Evolutionary conservation across 2,113 vertebrate genomes (phyloP), one percentile per base, ranked within the genome.

Genomic region (Megaptera novaeangliae): DNA sequence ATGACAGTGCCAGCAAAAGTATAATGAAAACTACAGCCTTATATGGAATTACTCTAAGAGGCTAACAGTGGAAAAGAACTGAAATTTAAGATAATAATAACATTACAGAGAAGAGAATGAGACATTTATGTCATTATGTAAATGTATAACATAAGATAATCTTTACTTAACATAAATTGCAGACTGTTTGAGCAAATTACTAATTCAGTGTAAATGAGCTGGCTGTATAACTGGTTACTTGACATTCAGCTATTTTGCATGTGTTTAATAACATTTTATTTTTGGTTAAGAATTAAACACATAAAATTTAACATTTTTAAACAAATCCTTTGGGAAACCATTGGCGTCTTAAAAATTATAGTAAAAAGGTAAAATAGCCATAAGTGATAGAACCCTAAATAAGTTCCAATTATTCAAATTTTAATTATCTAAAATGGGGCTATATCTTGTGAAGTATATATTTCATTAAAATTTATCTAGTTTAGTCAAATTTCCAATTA

Each of bases 101-200:
- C 78, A 77, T 85, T 95, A 90, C 31, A 84, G 71, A 95, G 49
- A 61, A 89, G 59, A 81, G 36, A 97, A 88, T 74, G 63, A 95
- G 91, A 96, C 23, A 77, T 95, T 97, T 92, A 81, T 96, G 89
- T 85, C 91, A 93, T 95, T 96, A 94, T 84, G 72, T 94, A 96
- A 98, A 95, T 92, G 64, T 52, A 82, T 94, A 97, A 95, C 57
- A 55, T 93, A 95, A 96, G 44, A 75, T 96, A 97, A 95, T 97
- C 78, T 94, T 93, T 96, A 89, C 74, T 97, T 97, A 97, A 95
- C 92, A 97, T 96, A 97, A 95, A 95, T 96, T 94, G 69, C 91
- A 97, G 97, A 96, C 93, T 93, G 71, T 88, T 96, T 46, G 18
- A 85, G 75, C 39, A 96, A 97, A 98, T 96, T 95, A 96, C 69